Percentiles rank a stretch among this genome's conserved stretches.
phyloP scores from a whole-genome alignment of 2,888 invertebrate genomes.

The Sericinus montela region DNA sequence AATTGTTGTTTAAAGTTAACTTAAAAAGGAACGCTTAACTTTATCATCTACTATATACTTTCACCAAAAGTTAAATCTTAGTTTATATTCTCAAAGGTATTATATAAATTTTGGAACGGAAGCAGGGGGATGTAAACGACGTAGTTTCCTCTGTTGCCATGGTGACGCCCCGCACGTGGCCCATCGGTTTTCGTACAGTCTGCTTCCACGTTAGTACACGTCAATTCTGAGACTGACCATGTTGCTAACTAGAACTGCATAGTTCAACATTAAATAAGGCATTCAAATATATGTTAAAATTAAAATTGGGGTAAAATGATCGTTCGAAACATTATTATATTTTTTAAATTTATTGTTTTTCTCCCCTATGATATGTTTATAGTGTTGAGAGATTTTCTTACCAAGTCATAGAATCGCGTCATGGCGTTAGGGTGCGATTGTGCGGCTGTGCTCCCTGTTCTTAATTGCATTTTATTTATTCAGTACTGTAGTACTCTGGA shows the following conservation, averaged over 20 bases:
- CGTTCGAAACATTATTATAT: neutral
- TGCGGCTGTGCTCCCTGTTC: conserved; percentile 45
- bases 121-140: conserved; percentile 55
- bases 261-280: no score
- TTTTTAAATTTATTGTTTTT: conserved; percentile 37
- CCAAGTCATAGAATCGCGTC: conserved; percentile 40
- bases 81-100: neutral
- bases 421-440: conserved; percentile 37
- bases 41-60: no score
- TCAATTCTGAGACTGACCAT: conserved; percentile 47
- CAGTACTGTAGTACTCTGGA: conserved; percentile 51
- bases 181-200: conserved; percentile 38
- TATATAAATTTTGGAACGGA: conserved; percentile 8
- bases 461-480: conserved; percentile 76
- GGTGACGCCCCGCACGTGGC: conserved; percentile 68
- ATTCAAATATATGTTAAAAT: conserved; percentile 18
- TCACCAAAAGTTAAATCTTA: no score
- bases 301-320: no score
- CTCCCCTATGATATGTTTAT: conserved; percentile 31
- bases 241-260: no score
- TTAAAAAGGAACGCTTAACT: no score
- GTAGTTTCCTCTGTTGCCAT: conserved; percentile 71
- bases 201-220: conserved; percentile 52
- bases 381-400: conserved; percentile 40
- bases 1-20: no score